phyloP scores from a whole-genome alignment of 2,797 vertebrate species.

The Malurus splendens region DNA sequence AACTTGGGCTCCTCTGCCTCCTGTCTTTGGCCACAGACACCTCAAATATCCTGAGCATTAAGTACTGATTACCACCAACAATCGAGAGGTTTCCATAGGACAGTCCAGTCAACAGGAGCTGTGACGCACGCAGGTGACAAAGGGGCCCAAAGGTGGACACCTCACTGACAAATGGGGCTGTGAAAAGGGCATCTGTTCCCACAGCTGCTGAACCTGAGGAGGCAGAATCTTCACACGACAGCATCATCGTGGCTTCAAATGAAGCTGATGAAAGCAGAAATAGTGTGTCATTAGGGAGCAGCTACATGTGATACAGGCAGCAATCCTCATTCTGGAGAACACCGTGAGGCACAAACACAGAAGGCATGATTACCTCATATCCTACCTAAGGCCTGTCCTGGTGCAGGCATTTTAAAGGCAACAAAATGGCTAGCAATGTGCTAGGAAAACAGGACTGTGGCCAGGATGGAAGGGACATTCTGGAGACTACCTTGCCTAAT shows the following conservation, averaged over 20 bases:
- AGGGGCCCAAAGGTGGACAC: background rate
- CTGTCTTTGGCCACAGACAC: background rate
- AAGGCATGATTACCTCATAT: background rate
- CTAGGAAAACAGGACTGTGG: background rate
- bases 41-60: background rate
- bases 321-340: background rate
- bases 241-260: background rate
- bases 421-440: background rate
- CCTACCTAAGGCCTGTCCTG: background rate
- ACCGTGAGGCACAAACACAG: background rate
- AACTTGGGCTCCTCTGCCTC: background rate
- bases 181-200: background rate
- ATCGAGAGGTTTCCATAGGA: background rate
- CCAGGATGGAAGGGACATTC: background rate
- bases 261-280: background rate
- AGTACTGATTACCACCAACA: background rate
- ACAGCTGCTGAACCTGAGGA: background rate
- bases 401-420: slow-evolving; percentile 16
- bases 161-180: background rate
- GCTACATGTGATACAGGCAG: background rate
- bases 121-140: background rate
- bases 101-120: background rate
- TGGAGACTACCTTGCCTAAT: background rate
- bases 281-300: background rate
- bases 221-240: background rate